Conservation (phyloP, 2,888 invertebrate genomes). For the Agriopis marginaria region DNA sequence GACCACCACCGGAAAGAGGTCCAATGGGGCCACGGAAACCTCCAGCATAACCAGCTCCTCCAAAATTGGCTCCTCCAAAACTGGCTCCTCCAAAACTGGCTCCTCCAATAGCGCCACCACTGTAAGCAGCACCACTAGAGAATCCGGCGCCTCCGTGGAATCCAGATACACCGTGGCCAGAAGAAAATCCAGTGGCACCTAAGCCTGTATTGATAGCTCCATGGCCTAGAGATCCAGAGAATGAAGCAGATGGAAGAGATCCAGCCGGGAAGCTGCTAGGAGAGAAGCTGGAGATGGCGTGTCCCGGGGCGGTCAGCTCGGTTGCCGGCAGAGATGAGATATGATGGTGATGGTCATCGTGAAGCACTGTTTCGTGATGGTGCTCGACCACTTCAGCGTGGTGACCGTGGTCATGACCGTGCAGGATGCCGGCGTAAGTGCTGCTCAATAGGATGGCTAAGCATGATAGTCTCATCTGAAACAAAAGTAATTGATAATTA, state of each 20-base stretch:
- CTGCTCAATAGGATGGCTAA: conserved; percentile 78
- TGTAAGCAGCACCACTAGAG: conserved; percentile 4
- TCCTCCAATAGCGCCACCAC: conserved; percentile 22
- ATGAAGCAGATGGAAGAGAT: conserved; percentile 76
- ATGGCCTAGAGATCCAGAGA: conserved; percentile 57
- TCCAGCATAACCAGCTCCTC: conserved; percentile 22
- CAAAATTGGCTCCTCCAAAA: conserved; percentile 22
- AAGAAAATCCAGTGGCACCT: conserved; percentile 24
- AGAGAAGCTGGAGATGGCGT: conserved; percentile 66
- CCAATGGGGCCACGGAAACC: conserved; percentile 40
- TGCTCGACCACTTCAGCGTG: conserved; percentile 45
- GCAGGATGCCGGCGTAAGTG: conserved; percentile 69
- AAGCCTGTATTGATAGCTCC: conserved; percentile 33
- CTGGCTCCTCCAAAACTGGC: conserved; percentile 17
- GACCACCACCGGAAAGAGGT: conserved; percentile 51
- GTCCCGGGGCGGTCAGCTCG: conserved; percentile 34
- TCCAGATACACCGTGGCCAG: conserved; percentile 15
- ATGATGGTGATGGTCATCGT: conserved; percentile 44
- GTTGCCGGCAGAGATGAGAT: conserved; percentile 37
- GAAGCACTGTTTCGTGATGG: conserved; percentile 46
- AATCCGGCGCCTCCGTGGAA: conserved; percentile 5
- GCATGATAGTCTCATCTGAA: conserved; percentile 78
- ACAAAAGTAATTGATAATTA: conserved; percentile 45
- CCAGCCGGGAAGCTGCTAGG: conserved; percentile 79
- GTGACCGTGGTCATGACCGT: conserved; percentile 59